Evolutionary conservation across 2,888 invertebrate species (phyloP), one percentile per base, ranked within the genome.

Genomic region (Eupithecia exiguata): DNA sequence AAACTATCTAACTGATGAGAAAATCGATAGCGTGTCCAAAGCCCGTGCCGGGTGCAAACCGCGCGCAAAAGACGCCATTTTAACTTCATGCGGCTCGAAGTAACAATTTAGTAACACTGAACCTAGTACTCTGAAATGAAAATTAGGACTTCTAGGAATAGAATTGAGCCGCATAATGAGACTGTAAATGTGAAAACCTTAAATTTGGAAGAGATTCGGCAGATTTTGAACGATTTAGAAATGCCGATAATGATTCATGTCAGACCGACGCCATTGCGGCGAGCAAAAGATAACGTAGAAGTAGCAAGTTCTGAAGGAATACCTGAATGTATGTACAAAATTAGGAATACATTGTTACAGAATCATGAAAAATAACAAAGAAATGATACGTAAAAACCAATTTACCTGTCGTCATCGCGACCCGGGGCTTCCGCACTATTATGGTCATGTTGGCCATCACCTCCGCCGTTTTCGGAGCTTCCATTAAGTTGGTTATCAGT

Each of bases 371-470:
- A 14, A 72, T 35, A 66, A 61, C 30, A 63, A 63, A 18, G 35
- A 35, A 63, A 36, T n/a, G 30, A 63, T 12, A 63, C 36, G 25
- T 69, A 74, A 77, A 80, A 83, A 70, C 68, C 77, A 83, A 86
- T 80, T 75, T 77, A 97, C 97, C 96, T 96, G 95, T 97, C 97
- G 93, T 97, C 97, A 94, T 97, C 97, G 88, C 97, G 96, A 87
- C 96, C 96, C 76, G 97, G 96, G 82, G 96, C 96, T 93, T 97
- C 97, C 82, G 96, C 96, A 91, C 96, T 96, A 83, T 96, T 96
- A 92, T 96, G 96, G 88, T 97, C 96, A 84, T 95, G 95, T 85
- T 95, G 95, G 87, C 95, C 96, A 88, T 96, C 96, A 83, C 96
- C 96, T 82, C 95, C 95, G 87, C 96, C 96, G 88, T 96, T 96